Base-by-base conservation (phyloP, 2,888 invertebrate genomes). In the Limnephilus auricula region DNA sequence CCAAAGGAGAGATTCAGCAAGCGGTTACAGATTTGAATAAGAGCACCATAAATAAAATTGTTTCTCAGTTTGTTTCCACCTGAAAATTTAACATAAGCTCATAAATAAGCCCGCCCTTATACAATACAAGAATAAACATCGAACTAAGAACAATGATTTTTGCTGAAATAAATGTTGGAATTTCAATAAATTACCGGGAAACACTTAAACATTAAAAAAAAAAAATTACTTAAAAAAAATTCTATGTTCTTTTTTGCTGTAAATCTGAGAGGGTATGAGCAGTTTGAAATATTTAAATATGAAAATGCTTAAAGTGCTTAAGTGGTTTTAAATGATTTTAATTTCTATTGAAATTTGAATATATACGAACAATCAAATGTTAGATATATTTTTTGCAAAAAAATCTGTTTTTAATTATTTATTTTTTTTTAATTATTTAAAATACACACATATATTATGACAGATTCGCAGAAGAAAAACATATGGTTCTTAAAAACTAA, bases 11-110 rank as follows among this genome's bases (percentile, higher is more conserved):
- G 32, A 80, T 9, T 31, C 4, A 80, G 31, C 12, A 32, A n/a
- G 65, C 32, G 30, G 80, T 32, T 18, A 32, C 31, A 80, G 32
- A 80, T 80, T 80, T 80, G 31, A 80, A 32, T 32, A 32, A 80
- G 80, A 80, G 32, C 32, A 32, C 80, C 80, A 32, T 80, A 31
- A 65, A 80, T 80, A 80, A 80, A 80, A 80, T 31, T 32, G 32
- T 80, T 80, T 80, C 80, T 80, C 80, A 31, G 80, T 80, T 80
- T 31, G 30, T 80, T 32, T 32, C 18, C 32, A 31, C 30, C 32
- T 80, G 30, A 32, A 32, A 18, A 32, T 80, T 31, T 31, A 13
- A 80, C 15, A 80, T 80, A 80, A 80, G 80, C 80, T 80, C 80
- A 31, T 80, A 80, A 80, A 80, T 80, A 32, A 80, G 32, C 2